A percentile compares a stretch with the other conserved stretches of the same genome.
Evolutionary conservation across 2,888 invertebrate genomes (phyloP).

Genomic region (Idaea dimidiata): DNA sequence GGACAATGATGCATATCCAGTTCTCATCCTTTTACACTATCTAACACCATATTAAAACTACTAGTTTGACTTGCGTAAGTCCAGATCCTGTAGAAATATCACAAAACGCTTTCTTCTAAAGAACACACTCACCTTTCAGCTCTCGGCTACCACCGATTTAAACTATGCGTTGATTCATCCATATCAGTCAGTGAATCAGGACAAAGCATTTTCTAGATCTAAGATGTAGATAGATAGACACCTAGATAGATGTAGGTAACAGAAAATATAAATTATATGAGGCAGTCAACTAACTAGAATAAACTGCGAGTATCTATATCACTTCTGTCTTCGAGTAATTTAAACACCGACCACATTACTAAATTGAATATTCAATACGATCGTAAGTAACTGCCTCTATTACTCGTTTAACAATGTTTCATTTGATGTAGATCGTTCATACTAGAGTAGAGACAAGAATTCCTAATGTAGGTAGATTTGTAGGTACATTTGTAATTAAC

Average conservation of each 20-base stretch:
- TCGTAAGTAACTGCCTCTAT: conserved; percentile 3
- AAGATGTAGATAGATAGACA: too few species aligned
- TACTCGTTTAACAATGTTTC: conserved; percentile 20
- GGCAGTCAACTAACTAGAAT: neutral
- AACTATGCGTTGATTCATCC: too few species aligned
- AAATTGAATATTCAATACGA: conserved; percentile 13
- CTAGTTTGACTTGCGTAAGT: conserved; percentile 1
- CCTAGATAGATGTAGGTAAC: too few species aligned
- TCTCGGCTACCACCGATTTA: too few species aligned
- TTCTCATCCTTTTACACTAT: too few species aligned
- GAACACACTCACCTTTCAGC: too few species aligned
- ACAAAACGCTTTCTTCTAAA: too few species aligned
- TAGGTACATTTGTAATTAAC: conserved; percentile 32
- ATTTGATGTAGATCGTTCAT: conserved; percentile 13
- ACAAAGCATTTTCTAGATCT: too few species aligned
- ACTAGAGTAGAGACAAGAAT: conserved; percentile 15
- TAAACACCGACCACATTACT: conserved; percentile 1
- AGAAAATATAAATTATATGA: neutral
- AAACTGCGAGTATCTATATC: neutral
- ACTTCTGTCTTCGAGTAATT: neutral
- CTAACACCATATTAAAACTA: neutral
- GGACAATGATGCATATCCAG: too few species aligned
- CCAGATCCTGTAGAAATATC: too few species aligned
- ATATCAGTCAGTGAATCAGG: too few species aligned
- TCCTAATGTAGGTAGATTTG: conserved; percentile 22